Evolutionary conservation across 2,888 invertebrate species (phyloP).

Genomic region (Bombylius major): DNA sequence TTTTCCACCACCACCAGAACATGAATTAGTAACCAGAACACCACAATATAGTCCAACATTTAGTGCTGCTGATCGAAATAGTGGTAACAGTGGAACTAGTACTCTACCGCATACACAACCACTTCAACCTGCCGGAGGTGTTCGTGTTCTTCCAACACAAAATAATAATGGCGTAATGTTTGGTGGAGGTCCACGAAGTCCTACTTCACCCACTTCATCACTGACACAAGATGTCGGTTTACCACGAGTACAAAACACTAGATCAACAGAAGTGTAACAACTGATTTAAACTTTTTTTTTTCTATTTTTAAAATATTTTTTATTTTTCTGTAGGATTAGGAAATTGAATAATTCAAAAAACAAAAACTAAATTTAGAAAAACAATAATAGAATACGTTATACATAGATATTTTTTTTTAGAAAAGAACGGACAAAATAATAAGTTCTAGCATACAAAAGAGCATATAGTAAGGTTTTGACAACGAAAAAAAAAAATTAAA

Average conservation of each 20-base stretch:
- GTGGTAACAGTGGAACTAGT: slow-evolving; percentile 27
- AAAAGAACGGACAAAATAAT: too few relatives aligned
- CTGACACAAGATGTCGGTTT: slow-evolving; percentile 32
- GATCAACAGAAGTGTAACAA: slow-evolving; percentile 35
- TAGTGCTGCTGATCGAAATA: slow-evolving; percentile 32
- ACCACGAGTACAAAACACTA: slow-evolving; percentile 28
- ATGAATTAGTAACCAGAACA: slow-evolving; percentile 16
- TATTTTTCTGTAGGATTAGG: too few relatives aligned
- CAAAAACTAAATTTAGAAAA: too few relatives aligned
- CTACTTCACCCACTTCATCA: slow-evolving; percentile 17
- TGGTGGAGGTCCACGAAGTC: not conserved
- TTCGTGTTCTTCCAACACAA: slow-evolving; percentile 28
- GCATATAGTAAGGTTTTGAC: too few relatives aligned
- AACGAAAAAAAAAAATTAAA: too few relatives aligned
- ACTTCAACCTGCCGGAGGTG: slow-evolving; percentile 28
- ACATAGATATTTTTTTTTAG: too few relatives aligned
- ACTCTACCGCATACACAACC: slow-evolving; percentile 10
- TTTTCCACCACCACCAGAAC: slow-evolving; percentile 26
- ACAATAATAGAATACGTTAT: too few relatives aligned
- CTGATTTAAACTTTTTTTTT: not conserved
- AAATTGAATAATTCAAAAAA: too few relatives aligned
- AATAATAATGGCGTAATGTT: slow-evolving; percentile 16
- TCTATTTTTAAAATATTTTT: not conserved
- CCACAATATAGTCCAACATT: slow-evolving; percentile 34
- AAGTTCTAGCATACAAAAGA: too few relatives aligned